Base-by-base conservation (phyloP, 2,888 invertebrate genomes). In the Andrena flavipes region DNA sequence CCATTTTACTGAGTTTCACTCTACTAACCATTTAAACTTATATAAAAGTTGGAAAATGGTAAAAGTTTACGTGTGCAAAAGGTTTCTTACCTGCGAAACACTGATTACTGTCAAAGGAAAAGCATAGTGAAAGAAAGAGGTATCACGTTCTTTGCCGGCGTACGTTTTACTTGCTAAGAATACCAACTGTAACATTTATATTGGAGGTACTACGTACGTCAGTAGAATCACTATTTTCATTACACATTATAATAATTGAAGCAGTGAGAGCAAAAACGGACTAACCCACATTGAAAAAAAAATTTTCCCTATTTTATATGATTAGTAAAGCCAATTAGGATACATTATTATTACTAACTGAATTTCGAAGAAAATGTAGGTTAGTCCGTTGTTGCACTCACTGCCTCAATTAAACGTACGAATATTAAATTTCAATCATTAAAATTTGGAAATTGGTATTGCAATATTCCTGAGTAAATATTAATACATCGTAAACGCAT, bases 1-100 rank as follows among this genome's bases (percentile, higher is more conserved):
- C 60, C 26, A 10, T 51, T 26, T 26, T 76, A 76, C 65, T 70
- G 76, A 84, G 81, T 86, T 86, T 86, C 84, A 78, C 75, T 86
- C 75, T 85, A 75, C 29, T 10, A 56, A 62, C 33, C n/a, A 33
- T 64, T 62, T 6, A 33, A 6, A 20, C 33, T 23, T 48, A 26
- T 23, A 26, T n/a, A n/a, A 6, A n/a, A 63, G 13, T 16, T 63
- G 3, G 2, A 23, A 16, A n/a, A 56, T 23, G 33, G 3, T 29
- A 69, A 26, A 16, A 26, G 35, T 23, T 23, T 54, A 8, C 33
- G n/a, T 10, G 20, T 62, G 6, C 16, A n/a, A 33, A 33, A 10
- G 13, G 13, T 23, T 33, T 16, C 68, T 69, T 26, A 69, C 26
- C 54, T n/a, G 3, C 20, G 23, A 23, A 26, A 4, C 10, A 23